These are phyloP conservation scores for Cromileptes altivelis DNA, from an alignment of 2,113 vertebrate genomes.

Conservation along the genomic window DNA sequence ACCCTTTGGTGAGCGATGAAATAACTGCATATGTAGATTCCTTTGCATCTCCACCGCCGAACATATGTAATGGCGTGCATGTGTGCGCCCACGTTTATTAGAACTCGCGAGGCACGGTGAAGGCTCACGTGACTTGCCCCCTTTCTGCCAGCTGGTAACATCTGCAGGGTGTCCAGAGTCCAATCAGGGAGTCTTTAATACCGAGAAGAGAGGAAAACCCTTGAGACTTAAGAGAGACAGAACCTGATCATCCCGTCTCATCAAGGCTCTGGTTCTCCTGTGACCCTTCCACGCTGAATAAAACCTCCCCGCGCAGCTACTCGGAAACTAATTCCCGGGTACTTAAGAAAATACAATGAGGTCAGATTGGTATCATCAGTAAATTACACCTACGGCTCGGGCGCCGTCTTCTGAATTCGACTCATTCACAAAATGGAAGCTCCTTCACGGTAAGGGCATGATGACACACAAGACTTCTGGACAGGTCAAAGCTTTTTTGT, in stretches of 20 bases:
- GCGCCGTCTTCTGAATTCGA: slow-evolving; percentile 33
- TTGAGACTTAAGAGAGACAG: slow-evolving; percentile 74
- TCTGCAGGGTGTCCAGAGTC: slow-evolving; percentile 77
- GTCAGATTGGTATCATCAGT: slow-evolving; percentile 77
- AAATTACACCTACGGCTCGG: slow-evolving; percentile 75
- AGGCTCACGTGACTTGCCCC: slow-evolving; percentile 35
- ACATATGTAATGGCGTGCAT: slow-evolving; percentile 36
- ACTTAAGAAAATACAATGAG: slow-evolving; percentile 79
- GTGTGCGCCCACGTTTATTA: slow-evolving; percentile 36
- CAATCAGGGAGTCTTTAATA: slow-evolving; percentile 79
- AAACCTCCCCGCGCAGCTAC: slow-evolving; percentile 57
- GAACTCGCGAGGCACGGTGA: neutral
- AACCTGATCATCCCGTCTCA: slow-evolving; percentile 81
- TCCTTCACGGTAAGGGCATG: slow-evolving; percentile 39
- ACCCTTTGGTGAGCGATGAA: slow-evolving; percentile 26
- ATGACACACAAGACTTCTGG: slow-evolving; percentile 30
- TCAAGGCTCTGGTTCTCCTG: slow-evolving; percentile 72
- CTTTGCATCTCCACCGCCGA: slow-evolving; percentile 26
- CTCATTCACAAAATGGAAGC: slow-evolving; percentile 29
- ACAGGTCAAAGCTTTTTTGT: slow-evolving; percentile 32
- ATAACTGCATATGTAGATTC: slow-evolving; percentile 47
- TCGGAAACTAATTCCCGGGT: slow-evolving; percentile 68
- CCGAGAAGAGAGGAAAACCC: slow-evolving; percentile 66
- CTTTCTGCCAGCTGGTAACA: slow-evolving; percentile 66
- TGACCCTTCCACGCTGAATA: slow-evolving; percentile 67